These are phyloP conservation scores for Alloscopus bannaensis DNA, from an alignment of 2,888 invertebrate species.

Conservation along the genomic window DNA sequence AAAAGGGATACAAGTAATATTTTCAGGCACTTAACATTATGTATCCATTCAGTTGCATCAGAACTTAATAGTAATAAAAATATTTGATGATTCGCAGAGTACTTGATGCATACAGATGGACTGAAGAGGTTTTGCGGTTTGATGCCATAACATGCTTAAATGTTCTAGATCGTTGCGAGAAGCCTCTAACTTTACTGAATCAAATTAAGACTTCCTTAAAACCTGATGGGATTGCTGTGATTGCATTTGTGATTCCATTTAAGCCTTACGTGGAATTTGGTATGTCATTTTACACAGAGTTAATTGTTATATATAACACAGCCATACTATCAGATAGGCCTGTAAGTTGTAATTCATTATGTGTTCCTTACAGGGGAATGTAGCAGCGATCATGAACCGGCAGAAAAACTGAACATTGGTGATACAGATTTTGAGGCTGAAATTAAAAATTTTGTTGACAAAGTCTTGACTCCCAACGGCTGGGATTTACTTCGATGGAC, in stretches of 20 bases:
- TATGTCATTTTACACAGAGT: conserved; percentile 72
- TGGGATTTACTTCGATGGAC: conserved; percentile 90
- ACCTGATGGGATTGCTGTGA: conserved; percentile 84
- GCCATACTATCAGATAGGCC: neutral
- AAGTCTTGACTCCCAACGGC: conserved; percentile 82
- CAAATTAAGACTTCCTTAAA: conserved; percentile 84
- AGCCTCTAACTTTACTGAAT: conserved; percentile 86
- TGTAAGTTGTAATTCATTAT: neutral
- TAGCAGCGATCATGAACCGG: conserved; percentile 79
- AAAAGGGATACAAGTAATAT: conserved; percentile 85
- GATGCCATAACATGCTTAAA: conserved; percentile 93
- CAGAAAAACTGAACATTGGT: conserved; percentile 82
- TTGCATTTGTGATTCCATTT: conserved; percentile 96
- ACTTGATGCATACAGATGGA: conserved; percentile 66
- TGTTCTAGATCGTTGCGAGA: conserved; percentile 93
- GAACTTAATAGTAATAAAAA: too few species aligned
- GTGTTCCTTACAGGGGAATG: neutral
- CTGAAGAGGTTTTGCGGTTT: conserved; percentile 76
- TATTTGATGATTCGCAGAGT: conserved; percentile 50
- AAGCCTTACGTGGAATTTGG: conserved; percentile 95
- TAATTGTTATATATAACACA: too few species aligned
- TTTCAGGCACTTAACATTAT: neutral
- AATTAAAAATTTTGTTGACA: conserved; percentile 82
- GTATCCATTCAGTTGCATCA: neutral
- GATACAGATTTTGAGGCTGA: conserved; percentile 87